These are phyloP conservation scores for Emydura subglobosa DNA, from an alignment of 2,113 vertebrate species.

Conservation along the genomic window DNA sequence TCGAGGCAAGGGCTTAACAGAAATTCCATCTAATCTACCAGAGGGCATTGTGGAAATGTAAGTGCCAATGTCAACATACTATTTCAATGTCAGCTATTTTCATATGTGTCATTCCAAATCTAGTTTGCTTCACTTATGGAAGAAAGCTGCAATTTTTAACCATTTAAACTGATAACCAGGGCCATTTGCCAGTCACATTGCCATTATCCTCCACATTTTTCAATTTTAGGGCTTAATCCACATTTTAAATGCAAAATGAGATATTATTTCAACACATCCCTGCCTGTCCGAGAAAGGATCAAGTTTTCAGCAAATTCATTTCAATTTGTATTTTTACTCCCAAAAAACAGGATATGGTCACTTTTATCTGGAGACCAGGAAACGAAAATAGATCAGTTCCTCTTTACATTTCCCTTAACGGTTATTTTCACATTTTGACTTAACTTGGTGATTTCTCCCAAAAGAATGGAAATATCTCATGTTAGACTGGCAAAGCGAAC, in stretches of 20 bases:
- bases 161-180: neutral
- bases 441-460: neutral
- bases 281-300: neutral
- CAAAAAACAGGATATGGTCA: neutral
- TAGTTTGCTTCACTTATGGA: accelerated
- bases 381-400: neutral
- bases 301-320: neutral
- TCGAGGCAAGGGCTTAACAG: slow-evolving; percentile 90
- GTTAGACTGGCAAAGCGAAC: neutral
- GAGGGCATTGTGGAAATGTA: slow-evolving; percentile 97
- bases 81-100: accelerated
- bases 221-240: accelerated
- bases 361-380: neutral
- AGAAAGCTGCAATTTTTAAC: accelerated
- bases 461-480: neutral
- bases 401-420: neutral
- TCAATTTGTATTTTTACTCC: neutral
- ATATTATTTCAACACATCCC: neutral
- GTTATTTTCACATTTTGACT: neutral
- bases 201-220: neutral
- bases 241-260: neutral
- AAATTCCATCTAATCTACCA: slow-evolving; percentile 95
- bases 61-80: slow-evolving; percentile 63
- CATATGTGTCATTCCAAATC: accelerated
- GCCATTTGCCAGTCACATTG: neutral